Evolutionary conservation across 2,113 vertebrate genomes (phyloP), one percentile per base, ranked within the genome.

Genomic region (Strix aluco): DNA sequence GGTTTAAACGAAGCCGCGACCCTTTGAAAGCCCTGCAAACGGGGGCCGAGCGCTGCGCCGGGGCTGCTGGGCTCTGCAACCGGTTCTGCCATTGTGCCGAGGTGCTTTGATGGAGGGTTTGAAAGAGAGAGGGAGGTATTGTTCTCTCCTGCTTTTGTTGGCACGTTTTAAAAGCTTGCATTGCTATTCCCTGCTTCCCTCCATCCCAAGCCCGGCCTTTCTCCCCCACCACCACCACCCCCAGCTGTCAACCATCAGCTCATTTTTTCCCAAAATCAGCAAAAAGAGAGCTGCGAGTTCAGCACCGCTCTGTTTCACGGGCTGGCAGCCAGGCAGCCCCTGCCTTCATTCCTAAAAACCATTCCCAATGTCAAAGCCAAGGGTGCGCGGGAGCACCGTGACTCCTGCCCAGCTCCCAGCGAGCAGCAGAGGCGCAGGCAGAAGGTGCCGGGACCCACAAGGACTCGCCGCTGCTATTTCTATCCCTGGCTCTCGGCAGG

Each of bases 1-100:
- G 44, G 9, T 4, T 14, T 18, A 36, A 61, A 5, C 1, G 44
- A 71, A 47, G 40, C 36, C 3, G 0, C 2, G 1, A 36, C n/a
- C 40, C 47, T 57, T 36, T 15, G 47, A 71, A 90, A 65, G 30
- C 44, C 23, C 49, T 2, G 23, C 15, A 23, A 40, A 23, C 9
- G 58, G 6, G 23, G 36, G 21, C 11, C 1, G 36, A 46, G 38
- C 1, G 4, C 65, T 18, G 22, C 5, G 2, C 18, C 22, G 11
- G 54, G n/a, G n/a, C 26, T 13, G 32, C 27, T 10, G 12, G 74
- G 67, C 42, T 42, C n/a, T 4, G 25, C 20, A 42, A 19, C 22
- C 11, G 1, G 38, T 11, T 6, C 65, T 27, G 58, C 42, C 69
- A 40, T 44, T 10, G 47, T 11, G 58, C 52, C 22, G 4, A 32